phyloP scores from a whole-genome alignment of 64 coral and sea anemone species.

The Acropora tenuis region DNA sequence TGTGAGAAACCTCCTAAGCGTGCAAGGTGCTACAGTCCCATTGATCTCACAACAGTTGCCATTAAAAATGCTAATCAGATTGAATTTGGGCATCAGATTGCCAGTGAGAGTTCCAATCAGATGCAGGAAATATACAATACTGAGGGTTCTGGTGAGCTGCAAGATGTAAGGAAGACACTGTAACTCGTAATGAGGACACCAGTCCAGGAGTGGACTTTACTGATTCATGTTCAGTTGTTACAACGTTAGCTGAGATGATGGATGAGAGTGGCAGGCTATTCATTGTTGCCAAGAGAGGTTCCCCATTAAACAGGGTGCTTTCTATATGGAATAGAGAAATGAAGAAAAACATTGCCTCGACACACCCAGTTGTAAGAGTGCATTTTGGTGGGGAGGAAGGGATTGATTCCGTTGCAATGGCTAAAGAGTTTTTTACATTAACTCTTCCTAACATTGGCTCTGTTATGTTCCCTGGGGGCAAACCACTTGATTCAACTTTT shows the following conservation, averaged over 20 bases:
- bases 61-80: not conserved
- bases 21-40: not conserved
- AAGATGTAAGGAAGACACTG: not conserved
- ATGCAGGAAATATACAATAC: constrained; percentile 26
- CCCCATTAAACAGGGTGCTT: constrained; percentile 22
- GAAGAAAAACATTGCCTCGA: not conserved
- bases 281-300: constrained; percentile 30
- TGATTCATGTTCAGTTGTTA: constrained; percentile 22
- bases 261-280: constrained; percentile 18
- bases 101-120: not conserved
- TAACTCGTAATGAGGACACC: not conserved
- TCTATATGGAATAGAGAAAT: constrained; percentile 47
- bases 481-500: constrained; percentile 25
- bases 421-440: constrained; percentile 24
- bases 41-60: not conserved
- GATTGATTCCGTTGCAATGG: constrained; percentile 40
- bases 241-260: not conserved
- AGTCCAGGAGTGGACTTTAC: not conserved
- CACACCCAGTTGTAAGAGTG: constrained; percentile 13
- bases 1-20: not conserved
- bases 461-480: constrained; percentile 48
- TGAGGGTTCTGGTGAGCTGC: not conserved
- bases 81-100: not conserved
- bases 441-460: constrained; percentile 28
- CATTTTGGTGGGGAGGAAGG: constrained; percentile 52